Base-by-base conservation (phyloP, 2,113 vertebrate species). In the Potamarius usumacintae region DNA sequence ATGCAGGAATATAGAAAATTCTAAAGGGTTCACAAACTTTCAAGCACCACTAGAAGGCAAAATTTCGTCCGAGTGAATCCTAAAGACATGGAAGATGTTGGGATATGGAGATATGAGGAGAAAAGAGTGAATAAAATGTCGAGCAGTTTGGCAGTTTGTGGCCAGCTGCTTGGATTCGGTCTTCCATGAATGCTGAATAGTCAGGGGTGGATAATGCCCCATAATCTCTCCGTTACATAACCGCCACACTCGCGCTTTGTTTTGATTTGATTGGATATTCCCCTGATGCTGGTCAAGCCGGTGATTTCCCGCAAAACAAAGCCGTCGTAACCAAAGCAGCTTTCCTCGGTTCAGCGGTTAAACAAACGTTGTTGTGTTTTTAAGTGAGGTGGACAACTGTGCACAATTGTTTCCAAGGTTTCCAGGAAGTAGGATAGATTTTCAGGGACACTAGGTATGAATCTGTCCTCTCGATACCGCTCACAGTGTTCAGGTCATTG, bases 181-280 rank as follows among this genome's bases (percentile, higher is more conserved):
- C 79, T 53, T 8, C 76, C 22, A 30, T 87, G 62, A 84, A 67
- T 82, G 55, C 76, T 85, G 67, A 89, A 89, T 84, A 88, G 86
- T 62, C 58, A 58, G 30, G 50, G 82, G 34, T 30, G 85, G 89
- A 90, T 91, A 87, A 90, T 88, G 86, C 78, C 77, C 63, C 78
- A 5, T 90, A 92, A 90, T 85, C 89, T 76, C 17, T 5, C 78
- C n/a, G 72, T 92, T 90, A 89, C 88, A 88, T 92, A 92, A 92
- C 79, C 84, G 60, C 74, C 52, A 85, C 42, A 63, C 88, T 87
- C 77, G 83, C 85, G 84, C 88, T 91, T 91, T 92, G 90, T 92
- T 91, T 89, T 88, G 83, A 87, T 89, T 85, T 82, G 80, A 48
- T 17, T 85, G 84, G 82, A 79, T 83, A 86, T 77, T 4, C 34